Evolutionary conservation across 2,888 invertebrate genomes (phyloP).

Genomic region (Heteromyza rotundicornis): DNA sequence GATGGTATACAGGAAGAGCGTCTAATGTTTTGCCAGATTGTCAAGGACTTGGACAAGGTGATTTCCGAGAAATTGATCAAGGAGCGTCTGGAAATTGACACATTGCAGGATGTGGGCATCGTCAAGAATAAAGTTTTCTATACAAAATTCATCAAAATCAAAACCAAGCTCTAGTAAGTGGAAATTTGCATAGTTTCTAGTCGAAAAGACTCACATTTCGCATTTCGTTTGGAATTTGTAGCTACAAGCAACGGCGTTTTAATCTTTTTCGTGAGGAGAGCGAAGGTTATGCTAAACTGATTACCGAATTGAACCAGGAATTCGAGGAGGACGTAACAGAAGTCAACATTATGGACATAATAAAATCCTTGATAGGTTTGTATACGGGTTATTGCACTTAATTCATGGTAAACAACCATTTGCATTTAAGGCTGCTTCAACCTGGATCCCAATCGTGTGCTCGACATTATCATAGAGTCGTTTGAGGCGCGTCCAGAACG

Average conservation of each 20-base stretch:
- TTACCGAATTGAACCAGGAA: constrained; percentile 91
- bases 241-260: constrained; percentile 99
- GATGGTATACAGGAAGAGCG: constrained; percentile 77
- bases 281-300: constrained; percentile 97
- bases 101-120: constrained; percentile 88
- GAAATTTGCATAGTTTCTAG: too few species aligned
- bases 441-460: constrained; percentile 95
- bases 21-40: constrained; percentile 76
- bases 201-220: too few species aligned
- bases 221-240: too few species aligned
- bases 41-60: constrained; percentile 81
- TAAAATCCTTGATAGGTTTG: constrained; percentile 91
- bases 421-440: constrained; percentile 91
- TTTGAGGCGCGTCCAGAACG: constrained; percentile 88
- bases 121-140: constrained; percentile 89
- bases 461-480: constrained; percentile 95
- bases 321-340: constrained; percentile 64
- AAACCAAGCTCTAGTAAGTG: constrained; percentile 96
- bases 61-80: constrained; percentile 87
- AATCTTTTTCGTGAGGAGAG: constrained; percentile 98
- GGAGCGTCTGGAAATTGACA: constrained; percentile 92
- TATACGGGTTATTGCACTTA: too few species aligned
- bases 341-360: constrained; percentile 80
- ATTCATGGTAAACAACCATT: too few species aligned
- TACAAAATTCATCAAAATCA: constrained; percentile 95